Evolutionary conservation across 2,113 vertebrate genomes (phyloP), one percentile per base, ranked within the genome.

Genomic region (Condylura cristata): DNA sequence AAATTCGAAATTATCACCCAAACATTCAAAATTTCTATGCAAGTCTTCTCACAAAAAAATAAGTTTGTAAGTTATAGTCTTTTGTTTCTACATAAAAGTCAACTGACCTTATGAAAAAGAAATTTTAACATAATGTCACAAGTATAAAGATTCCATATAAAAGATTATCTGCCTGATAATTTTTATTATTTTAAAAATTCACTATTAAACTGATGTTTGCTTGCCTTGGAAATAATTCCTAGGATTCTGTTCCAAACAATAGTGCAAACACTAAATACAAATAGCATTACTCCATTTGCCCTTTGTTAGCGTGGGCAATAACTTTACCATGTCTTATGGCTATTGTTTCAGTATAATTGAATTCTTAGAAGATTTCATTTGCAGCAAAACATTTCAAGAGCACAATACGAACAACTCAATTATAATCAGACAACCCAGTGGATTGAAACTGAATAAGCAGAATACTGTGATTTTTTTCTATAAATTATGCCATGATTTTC

Each of bases 341-440:
- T 96, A 95, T 94, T 96, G 93, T 96, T 95, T 96, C 78, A 81
- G 4, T 70, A 68, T 85, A 97, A 97, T 88, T 97, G 91, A 96
- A 82, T 96, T 96, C 93, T 91, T 80, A 88, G 87, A 93, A 37
- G 34, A 96, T 83, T 93, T 97, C 89, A 82, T 80, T 94, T 95
- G 84, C 93, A 76, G 85, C 89, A 86, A 92, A 97, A 66, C 76
- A 93, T 80, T 79, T 95, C 78, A 91, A 93, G 51, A 58, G 85
- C 86, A 87, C 18, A 96, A 63, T n/a, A 89, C 87, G 74, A 96
- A 93, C 93, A 95, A 68, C 86, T 97, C 71, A 5, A 85, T 76
- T 97, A 94, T 86, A 96, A 78, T 95, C 86, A 82, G 79, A 95
- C 90, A 97, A 96, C 51, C 75, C 28, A 7, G 4, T 63, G 1